These are phyloP conservation scores for Micronycteris hirsuta DNA, from an alignment of 2,113 vertebrate species.

Conservation along the genomic window DNA sequence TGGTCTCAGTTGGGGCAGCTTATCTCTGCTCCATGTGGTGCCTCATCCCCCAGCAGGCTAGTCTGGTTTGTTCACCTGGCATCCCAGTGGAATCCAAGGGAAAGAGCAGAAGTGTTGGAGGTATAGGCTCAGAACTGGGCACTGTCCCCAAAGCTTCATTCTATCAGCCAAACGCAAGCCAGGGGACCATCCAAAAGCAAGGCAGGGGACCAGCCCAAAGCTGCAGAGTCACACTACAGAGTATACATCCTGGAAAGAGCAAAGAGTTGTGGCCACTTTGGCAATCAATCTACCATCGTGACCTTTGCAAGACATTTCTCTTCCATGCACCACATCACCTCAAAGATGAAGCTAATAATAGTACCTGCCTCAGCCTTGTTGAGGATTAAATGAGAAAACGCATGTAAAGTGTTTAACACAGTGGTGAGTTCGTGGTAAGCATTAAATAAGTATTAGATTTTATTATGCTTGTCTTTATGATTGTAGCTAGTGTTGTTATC, in stretches of 20 bases:
- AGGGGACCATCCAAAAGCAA: neutral
- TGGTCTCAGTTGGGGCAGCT: neutral
- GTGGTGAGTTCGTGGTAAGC: neutral
- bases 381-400: neutral
- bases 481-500: neutral
- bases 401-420: neutral
- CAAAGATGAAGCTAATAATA: neutral
- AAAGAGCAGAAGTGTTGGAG: neutral
- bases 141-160: neutral
- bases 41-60: neutral
- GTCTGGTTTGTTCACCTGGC: neutral
- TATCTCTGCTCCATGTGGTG: fast-evolving
- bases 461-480: neutral
- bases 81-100: neutral
- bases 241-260: neutral
- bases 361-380: neutral
- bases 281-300: neutral
- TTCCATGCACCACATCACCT: neutral
- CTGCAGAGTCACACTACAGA: neutral
- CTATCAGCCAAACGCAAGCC: neutral
- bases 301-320: neutral
- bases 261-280: neutral
- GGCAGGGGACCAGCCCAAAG: neutral
- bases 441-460: conserved; percentile 1
- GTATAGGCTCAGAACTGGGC: neutral